Evolutionary conservation across 2,888 invertebrate species (phyloP).

Genomic region (Vannuccia rotundouncinata): DNA sequence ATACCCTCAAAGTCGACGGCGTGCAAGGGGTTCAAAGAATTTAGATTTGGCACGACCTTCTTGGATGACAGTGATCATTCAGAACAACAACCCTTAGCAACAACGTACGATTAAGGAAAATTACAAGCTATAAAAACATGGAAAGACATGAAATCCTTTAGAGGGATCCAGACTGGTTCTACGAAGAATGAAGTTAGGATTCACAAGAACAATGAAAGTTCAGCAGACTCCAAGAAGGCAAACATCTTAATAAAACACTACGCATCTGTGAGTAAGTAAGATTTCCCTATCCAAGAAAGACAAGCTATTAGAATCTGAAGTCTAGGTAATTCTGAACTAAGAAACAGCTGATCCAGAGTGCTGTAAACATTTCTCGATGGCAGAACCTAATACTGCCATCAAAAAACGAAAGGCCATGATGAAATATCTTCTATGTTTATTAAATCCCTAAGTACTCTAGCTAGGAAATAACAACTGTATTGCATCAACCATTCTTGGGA

Average conservation of each 20-base stretch:
- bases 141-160: not conserved
- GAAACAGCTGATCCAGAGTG: not conserved
- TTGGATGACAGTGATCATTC: too few species aligned
- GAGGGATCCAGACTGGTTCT: not conserved
- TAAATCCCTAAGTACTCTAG: not conserved
- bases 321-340: not conserved
- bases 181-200: not conserved
- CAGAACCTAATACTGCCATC: not conserved
- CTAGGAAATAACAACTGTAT: not conserved
- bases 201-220: not conserved
- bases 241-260: not conserved
- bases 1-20: too few species aligned
- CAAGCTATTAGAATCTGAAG: not conserved
- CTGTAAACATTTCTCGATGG: not conserved
- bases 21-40: too few species aligned
- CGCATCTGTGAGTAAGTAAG: not conserved
- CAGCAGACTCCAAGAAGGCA: not conserved
- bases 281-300: not conserved
- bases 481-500: not conserved
- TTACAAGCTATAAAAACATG: not conserved
- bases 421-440: not conserved
- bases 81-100: too few species aligned
- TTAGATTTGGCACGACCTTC: too few species aligned
- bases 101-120: too few species aligned
- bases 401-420: not conserved